Percentiles rank a stretch among this genome's conserved stretches.
phyloP scores from a whole-genome alignment of 1,140 invertebrate genomes.

The Pomacea maculata region DNA sequence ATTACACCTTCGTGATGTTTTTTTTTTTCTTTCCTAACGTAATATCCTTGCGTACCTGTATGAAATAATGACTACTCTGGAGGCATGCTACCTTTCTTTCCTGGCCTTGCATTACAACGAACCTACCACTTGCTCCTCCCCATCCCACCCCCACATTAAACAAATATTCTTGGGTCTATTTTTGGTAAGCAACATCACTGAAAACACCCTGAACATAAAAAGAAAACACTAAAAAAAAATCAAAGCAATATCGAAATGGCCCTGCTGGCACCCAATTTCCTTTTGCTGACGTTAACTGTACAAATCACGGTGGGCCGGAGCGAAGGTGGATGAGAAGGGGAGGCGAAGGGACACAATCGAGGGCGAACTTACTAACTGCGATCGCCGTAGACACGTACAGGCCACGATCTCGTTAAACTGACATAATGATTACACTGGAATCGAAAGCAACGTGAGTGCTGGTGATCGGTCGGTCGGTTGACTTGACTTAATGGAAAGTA shows the following conservation, averaged over 20 bases:
- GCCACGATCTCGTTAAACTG: too few species aligned
- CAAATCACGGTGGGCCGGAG: conserved; percentile 5
- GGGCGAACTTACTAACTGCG: neutral
- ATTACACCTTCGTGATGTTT: too few species aligned
- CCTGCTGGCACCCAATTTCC: conserved; percentile 22
- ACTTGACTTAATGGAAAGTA: too few species aligned
- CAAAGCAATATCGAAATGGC: conserved; percentile 21
- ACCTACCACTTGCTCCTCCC: neutral
- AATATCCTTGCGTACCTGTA: too few species aligned
- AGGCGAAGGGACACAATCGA: neutral
- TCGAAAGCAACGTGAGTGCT: too few species aligned
- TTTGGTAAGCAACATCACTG: neutral
- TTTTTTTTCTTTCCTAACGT: too few species aligned
- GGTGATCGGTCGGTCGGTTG: too few species aligned
- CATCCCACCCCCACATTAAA: neutral
- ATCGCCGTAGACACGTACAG: too few species aligned
- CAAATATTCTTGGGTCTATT: neutral
- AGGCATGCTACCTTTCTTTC: too few species aligned
- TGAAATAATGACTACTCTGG: too few species aligned
- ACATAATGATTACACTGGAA: too few species aligned
- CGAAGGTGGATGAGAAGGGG: neutral
- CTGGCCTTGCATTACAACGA: too few species aligned
- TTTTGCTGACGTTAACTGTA: conserved; percentile 11
- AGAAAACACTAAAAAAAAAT: conserved; percentile 4
- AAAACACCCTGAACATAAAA: neutral